These are phyloP conservation scores for Acrocephalus arundinaceus DNA, from an alignment of 2,113 vertebrate genomes.

Conservation along the genomic window DNA sequence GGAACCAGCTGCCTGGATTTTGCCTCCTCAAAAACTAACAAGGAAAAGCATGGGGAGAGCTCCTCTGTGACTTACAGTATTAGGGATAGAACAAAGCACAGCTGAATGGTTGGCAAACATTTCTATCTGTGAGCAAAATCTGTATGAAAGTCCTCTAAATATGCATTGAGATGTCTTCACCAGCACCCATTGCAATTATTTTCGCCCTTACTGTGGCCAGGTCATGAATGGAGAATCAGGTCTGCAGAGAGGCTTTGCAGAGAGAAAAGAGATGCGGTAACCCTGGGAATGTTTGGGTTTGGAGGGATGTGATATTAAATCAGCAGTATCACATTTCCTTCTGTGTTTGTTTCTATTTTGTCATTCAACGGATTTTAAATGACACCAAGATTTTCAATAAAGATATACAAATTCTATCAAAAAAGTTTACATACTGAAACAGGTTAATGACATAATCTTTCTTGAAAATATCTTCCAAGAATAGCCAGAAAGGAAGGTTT, in stretches of 20 bases:
- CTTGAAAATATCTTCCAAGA: neutral
- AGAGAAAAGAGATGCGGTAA: neutral
- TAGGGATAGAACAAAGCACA: neutral
- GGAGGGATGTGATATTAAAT: neutral
- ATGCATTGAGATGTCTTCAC: neutral
- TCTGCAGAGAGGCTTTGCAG: neutral
- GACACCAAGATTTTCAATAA: neutral
- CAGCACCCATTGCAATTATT: neutral
- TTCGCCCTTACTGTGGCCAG: neutral
- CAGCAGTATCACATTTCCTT: neutral
- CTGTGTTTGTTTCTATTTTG: neutral
- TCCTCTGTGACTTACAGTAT: neutral
- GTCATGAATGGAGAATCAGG: neutral
- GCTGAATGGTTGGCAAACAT: neutral
- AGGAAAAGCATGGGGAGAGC: constrained; percentile 3
- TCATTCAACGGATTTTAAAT: neutral
- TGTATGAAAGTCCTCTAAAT: neutral
- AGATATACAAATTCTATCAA: neutral
- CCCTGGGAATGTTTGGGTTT: neutral
- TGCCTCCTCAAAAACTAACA: constrained; percentile 54
- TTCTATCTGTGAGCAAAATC: neutral
- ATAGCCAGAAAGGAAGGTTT: neutral
- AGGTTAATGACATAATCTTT: neutral
- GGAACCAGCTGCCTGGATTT: constrained; percentile 60
- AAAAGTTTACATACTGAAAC: neutral